Percentiles rank a stretch among this genome's conserved stretches.
phyloP scores from a whole-genome alignment of 2,888 invertebrate genomes.

The Amblyteles armatorius region DNA sequence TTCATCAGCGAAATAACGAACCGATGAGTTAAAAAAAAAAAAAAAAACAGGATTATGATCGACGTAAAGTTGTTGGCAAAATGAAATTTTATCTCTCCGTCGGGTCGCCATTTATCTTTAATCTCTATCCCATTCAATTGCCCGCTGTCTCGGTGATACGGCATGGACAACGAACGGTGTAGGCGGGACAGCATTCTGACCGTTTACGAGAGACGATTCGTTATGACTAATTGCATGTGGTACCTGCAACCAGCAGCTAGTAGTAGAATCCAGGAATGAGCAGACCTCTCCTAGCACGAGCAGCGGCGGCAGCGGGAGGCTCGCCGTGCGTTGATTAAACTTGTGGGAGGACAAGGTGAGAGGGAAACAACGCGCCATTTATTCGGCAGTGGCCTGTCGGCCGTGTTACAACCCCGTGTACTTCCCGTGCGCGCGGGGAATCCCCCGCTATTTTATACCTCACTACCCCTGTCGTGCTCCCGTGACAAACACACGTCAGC shows the following conservation, averaged over 20 bases:
- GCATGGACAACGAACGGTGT: not conserved
- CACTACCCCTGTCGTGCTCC: slow-evolving; percentile 43
- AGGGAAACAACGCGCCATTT: slow-evolving; percentile 54
- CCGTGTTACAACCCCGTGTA: slow-evolving; percentile 52
- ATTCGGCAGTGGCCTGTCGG: slow-evolving; percentile 42
- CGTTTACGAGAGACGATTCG: slow-evolving; percentile 66
- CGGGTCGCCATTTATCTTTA: slow-evolving; percentile 8
- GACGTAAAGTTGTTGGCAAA: not conserved
- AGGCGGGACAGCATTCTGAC: slow-evolving; percentile 32
- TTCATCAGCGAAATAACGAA: not conserved
- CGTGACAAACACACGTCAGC: slow-evolving; percentile 50
- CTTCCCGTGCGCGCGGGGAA: not conserved
- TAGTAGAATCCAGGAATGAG: slow-evolving; percentile 33
- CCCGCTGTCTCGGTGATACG: slow-evolving; percentile 27
- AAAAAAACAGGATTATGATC: not conserved
- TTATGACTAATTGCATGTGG: slow-evolving; percentile 70
- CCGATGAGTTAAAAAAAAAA: not conserved
- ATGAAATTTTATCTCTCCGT: not conserved
- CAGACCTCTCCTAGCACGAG: slow-evolving; percentile 4
- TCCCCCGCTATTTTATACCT: slow-evolving; percentile 30
- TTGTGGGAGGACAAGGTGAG: slow-evolving; percentile 45
- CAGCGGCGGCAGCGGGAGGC: slow-evolving; percentile 9
- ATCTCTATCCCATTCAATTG: slow-evolving; percentile 1
- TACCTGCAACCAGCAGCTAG: slow-evolving; percentile 41
- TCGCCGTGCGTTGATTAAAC: slow-evolving; percentile 66